Evolutionary conservation across 1,140 invertebrate genomes (phyloP).

Genomic region (Papilio glaucus): DNA sequence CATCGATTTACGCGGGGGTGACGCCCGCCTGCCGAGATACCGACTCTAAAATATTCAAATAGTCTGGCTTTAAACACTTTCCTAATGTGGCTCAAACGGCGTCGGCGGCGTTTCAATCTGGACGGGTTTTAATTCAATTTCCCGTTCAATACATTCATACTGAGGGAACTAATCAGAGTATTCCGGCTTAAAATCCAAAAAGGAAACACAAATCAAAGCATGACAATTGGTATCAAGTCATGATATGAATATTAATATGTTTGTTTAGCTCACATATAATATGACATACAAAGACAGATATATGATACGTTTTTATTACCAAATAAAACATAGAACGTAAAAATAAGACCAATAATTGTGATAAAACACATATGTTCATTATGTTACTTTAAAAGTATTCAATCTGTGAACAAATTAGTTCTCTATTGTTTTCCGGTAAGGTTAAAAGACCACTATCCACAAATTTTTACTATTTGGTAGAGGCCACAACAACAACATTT

Average conservation of each 20-base stretch:
- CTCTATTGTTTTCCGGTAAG: too few relatives aligned
- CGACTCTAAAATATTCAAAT: slow-evolving; percentile 68
- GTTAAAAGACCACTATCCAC: too few relatives aligned
- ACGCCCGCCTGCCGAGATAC: slow-evolving; percentile 47
- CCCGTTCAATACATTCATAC: slow-evolving; percentile 24
- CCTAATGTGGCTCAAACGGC: slow-evolving; percentile 46
- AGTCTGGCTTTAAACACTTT: slow-evolving; percentile 59
- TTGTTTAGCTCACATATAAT: too few relatives aligned
- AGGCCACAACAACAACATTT: too few relatives aligned
- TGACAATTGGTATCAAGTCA: not conserved
- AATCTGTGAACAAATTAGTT: too few relatives aligned
- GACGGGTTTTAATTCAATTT: slow-evolving; percentile 53
- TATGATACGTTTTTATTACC: too few relatives aligned
- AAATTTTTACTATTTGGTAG: too few relatives aligned
- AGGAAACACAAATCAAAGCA: not conserved
- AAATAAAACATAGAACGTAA: too few relatives aligned
- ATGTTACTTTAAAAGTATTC: too few relatives aligned
- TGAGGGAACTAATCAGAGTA: not conserved
- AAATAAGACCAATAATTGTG: too few relatives aligned
- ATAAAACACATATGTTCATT: too few relatives aligned
- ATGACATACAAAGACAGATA: too few relatives aligned
- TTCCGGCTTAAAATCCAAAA: not conserved
- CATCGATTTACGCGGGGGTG: slow-evolving; percentile 54
- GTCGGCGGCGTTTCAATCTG: slow-evolving; percentile 36
- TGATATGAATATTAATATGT: not conserved